Base-by-base conservation (phyloP, 2,888 invertebrate genomes). In the Xestia xanthographa region DNA sequence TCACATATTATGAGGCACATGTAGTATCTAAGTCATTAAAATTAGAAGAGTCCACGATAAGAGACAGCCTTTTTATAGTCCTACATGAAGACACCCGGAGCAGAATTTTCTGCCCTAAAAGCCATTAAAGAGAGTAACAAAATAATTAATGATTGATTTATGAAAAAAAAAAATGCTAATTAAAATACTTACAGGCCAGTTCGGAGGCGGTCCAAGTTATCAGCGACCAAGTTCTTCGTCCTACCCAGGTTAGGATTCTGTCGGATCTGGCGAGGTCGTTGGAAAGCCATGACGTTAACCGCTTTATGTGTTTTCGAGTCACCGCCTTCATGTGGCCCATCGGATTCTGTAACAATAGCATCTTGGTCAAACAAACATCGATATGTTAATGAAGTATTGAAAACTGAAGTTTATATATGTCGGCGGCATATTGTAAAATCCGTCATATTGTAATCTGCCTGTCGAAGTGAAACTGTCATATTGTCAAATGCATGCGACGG, bases 191-290 rank as follows among this genome's bases (percentile, higher is more conserved):
- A 96, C 95, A 95, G 83, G 79, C 94, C 94, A 14, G 78, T 73
- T 38, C 92, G 91, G 22, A 95, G 88, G 58, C 88, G 90, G 22
- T 93, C 94, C 62, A 95, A 53, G 66, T 95, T 91, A 8, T 91
- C 92, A 43, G 93, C 91, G 5, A 95, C 89, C 1, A 96, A 91
- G 5, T 92, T 91, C 80, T 94, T 96, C n/a, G 92, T 92, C 72
- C 91, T 92, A 77, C 94, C 94, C 62, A 93, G 87, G 82, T 94
- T 96, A 0, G 96, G 96, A 56, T 96, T 96, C 86, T 96, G 96
- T 0, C 96, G 92, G 8, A 83, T 95, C 70, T 92, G 91, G 0
- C 96, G 93, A 0, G 92, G 94, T 0, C 90, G 91, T 50, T 90
- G 90, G 5, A 91, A 73, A 12, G 84, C 82, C 5, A 88, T 38